These are phyloP conservation scores for Amazona ochrocephala DNA, from an alignment of 2,797 vertebrate genomes.

Conservation along the genomic window DNA sequence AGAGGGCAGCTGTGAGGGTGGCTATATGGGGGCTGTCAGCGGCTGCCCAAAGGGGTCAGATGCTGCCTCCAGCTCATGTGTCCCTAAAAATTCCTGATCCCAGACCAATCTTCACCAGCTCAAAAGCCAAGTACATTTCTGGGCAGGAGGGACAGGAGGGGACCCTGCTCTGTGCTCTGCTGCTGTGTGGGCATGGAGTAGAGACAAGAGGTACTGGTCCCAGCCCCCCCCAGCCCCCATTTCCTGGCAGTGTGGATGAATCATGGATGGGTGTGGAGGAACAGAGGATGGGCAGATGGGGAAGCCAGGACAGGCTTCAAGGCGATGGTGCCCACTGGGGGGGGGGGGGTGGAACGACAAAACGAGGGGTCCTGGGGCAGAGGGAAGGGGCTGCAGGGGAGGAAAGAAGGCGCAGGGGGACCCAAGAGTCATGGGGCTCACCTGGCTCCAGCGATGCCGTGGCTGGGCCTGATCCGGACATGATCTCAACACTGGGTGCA, in stretches of 20 bases:
- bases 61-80: background rate
- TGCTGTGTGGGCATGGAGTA: background rate
- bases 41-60: background rate
- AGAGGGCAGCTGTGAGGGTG: accelerated
- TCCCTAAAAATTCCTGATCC: background rate
- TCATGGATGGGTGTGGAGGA: background rate
- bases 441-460: constrained; percentile 25
- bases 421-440: background rate
- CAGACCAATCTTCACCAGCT: background rate
- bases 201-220: background rate
- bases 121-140: background rate
- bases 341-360: background rate
- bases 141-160: background rate
- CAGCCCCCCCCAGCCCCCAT: no score
- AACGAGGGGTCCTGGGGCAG: background rate
- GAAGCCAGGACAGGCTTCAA: background rate
- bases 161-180: background rate
- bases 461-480: background rate
- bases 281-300: background rate
- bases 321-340: accelerated
- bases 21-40: background rate
- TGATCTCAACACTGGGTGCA: background rate
- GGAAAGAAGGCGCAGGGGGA: background rate
- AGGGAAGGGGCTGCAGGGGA: background rate
- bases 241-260: background rate